Percentiles rank a stretch among this genome's conserved stretches.
phyloP scores from a whole-genome alignment of 2,113 vertebrate species.

The Amblyornis subalaris region DNA sequence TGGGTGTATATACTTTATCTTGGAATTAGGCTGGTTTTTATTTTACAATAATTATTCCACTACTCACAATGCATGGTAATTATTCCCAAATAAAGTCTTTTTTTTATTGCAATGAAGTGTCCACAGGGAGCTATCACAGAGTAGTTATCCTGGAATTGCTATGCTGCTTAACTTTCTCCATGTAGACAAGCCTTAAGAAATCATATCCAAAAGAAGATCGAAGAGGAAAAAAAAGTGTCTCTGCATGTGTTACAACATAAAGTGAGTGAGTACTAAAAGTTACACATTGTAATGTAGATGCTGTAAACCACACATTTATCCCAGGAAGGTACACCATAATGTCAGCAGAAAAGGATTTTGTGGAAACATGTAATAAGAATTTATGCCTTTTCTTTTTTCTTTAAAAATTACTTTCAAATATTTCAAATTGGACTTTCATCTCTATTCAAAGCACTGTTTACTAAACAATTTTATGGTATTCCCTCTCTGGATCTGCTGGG shows the following conservation, averaged over 20 bases:
- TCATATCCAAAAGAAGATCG: background rate
- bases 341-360: background rate
- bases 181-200: slow-evolving; percentile 47
- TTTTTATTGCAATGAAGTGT: slow-evolving; percentile 51
- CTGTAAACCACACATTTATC: slow-evolving; percentile 29
- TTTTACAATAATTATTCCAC: slow-evolving; percentile 53
- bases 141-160: slow-evolving; percentile 52
- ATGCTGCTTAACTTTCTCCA: background rate
- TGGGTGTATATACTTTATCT: background rate
- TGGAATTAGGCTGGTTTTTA: slow-evolving; percentile 40
- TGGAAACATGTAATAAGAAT: background rate
- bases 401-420: slow-evolving; percentile 17
- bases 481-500: background rate
- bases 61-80: slow-evolving; percentile 49
- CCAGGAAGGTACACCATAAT: background rate
- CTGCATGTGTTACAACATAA: background rate
- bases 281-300: slow-evolving; percentile 5
- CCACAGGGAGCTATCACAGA: slow-evolving; percentile 51
- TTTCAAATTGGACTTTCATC: slow-evolving; percentile 4
- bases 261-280: background rate
- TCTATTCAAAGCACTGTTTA: slow-evolving; percentile 3
- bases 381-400: background rate
- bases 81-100: slow-evolving; percentile 52
- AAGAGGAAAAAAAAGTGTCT: background rate
- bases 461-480: background rate